Conservation (phyloP, 1,140 invertebrate genomes). For the Drosophila neocordata region DNA sequence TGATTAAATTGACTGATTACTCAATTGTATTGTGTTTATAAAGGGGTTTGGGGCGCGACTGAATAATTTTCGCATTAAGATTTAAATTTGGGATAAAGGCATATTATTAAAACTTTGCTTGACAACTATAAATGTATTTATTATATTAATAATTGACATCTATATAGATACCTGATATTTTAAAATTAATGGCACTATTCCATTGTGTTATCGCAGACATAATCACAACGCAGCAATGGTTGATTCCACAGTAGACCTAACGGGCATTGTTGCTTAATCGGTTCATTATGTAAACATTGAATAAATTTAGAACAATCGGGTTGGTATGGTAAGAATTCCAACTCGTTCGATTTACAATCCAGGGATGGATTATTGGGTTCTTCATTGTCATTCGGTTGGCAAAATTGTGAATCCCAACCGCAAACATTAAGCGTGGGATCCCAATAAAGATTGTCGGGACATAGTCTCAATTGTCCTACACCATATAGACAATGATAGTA, state of each 20-base stretch:
- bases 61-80: not conserved
- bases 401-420: conserved; percentile 28
- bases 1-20: conserved; percentile 23
- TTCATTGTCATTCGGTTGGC: not conserved
- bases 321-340: conserved; percentile 28
- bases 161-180: too few relatives aligned
- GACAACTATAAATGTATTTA: too few relatives aligned
- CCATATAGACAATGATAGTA: conserved; percentile 45
- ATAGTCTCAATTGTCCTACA: conserved; percentile 29
- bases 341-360: conserved; percentile 17
- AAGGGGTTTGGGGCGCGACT: too few relatives aligned
- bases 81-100: not conserved
- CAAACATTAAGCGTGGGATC: conserved; percentile 40
- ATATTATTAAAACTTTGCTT: not conserved
- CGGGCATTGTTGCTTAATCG: conserved; percentile 34
- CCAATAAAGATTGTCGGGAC: conserved; percentile 42
- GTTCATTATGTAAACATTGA: conserved; percentile 38
- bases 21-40: conserved; percentile 25
- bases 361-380: conserved; percentile 5
- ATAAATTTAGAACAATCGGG: conserved; percentile 46
- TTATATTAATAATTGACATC: too few relatives aligned
- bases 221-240: conserved; percentile 41
- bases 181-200: too few relatives aligned
- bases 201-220: conserved; percentile 34
- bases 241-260: conserved; percentile 38